Conservation (phyloP, 2,113 vertebrate species). For the Proterorhinus semilunaris region DNA sequence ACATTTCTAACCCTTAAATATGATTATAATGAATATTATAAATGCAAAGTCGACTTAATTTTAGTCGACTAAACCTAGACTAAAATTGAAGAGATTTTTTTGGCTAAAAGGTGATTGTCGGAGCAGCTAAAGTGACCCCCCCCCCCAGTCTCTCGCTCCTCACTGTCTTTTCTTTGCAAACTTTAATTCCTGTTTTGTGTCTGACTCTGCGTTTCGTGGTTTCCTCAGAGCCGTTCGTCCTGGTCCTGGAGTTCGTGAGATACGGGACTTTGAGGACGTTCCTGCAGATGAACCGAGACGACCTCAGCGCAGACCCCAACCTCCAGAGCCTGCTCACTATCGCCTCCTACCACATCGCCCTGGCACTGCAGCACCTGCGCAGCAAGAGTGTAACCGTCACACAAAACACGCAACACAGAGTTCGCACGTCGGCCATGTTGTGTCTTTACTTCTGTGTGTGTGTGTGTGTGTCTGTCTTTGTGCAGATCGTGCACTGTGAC, state of each 20-base stretch:
- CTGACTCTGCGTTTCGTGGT: not conserved
- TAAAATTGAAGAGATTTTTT: too few species aligned
- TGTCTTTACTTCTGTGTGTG: not conserved
- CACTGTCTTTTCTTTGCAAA: too few species aligned
- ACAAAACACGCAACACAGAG: too few species aligned
- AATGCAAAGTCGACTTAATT: too few species aligned
- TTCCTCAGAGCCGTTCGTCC: constrained; percentile 68
- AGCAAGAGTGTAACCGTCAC: constrained; percentile 69
- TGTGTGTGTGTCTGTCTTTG: not conserved
- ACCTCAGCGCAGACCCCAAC: constrained; percentile 60
- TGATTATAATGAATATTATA: too few species aligned
- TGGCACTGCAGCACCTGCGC: constrained; percentile 76
- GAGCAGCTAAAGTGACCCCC: too few species aligned
- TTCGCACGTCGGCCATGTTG: not conserved
- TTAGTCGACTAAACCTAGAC: too few species aligned
- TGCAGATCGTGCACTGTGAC: constrained; percentile 72
- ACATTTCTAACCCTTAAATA: too few species aligned
- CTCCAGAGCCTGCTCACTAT: constrained; percentile 72
- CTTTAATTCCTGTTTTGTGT: not conserved
- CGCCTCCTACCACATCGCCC: constrained; percentile 74
- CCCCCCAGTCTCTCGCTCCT: too few species aligned
- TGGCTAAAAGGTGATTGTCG: too few species aligned
- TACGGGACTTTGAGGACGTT: constrained; percentile 73
- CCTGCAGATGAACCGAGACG: constrained; percentile 64
- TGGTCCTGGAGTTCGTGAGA: constrained; percentile 77